These are phyloP conservation scores for Echinometra lucunter DNA, from an alignment of 53 echinoderm and acorn worm genomes.

Conservation along the genomic window DNA sequence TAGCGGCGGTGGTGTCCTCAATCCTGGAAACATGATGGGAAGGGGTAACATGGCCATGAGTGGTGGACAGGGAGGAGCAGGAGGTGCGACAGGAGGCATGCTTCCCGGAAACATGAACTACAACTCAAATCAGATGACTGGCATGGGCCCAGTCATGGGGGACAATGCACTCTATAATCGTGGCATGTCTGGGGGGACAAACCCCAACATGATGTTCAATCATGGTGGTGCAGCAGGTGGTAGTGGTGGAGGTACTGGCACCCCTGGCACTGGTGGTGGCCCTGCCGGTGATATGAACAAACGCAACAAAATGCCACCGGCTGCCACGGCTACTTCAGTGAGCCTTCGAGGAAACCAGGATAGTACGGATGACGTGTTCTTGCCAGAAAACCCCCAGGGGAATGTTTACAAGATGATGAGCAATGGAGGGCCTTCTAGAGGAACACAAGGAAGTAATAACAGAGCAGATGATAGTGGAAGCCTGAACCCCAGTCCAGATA, in stretches of 20 bases:
- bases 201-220: constrained; percentile 60
- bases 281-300: background rate
- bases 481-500: constrained; percentile 90
- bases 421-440: constrained; percentile 30
- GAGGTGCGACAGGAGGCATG: constrained; percentile 13
- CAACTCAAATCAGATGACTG: constrained; percentile 58
- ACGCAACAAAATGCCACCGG: constrained; percentile 59
- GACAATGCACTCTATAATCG: constrained; percentile 70
- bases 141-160: constrained; percentile 42
- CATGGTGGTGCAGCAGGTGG: constrained; percentile 23
- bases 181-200: constrained; percentile 44
- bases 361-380: constrained; percentile 85
- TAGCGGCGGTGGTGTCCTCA: constrained; percentile 28
- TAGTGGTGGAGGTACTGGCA: background rate
- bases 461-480: constrained; percentile 66
- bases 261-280: background rate
- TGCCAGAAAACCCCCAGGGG: constrained; percentile 66
- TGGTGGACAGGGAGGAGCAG: constrained; percentile 15
- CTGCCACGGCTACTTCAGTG: constrained; percentile 54
- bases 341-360: constrained; percentile 62
- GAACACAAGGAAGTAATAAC: constrained; percentile 16
- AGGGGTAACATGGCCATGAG: constrained; percentile 66
- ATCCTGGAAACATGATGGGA: constrained; percentile 64
- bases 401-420: constrained; percentile 55
- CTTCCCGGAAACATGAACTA: constrained; percentile 50